These are phyloP conservation scores for Lasioglossum albipes DNA, from an alignment of 1,140 invertebrate genomes.

Conservation along the genomic window DNA sequence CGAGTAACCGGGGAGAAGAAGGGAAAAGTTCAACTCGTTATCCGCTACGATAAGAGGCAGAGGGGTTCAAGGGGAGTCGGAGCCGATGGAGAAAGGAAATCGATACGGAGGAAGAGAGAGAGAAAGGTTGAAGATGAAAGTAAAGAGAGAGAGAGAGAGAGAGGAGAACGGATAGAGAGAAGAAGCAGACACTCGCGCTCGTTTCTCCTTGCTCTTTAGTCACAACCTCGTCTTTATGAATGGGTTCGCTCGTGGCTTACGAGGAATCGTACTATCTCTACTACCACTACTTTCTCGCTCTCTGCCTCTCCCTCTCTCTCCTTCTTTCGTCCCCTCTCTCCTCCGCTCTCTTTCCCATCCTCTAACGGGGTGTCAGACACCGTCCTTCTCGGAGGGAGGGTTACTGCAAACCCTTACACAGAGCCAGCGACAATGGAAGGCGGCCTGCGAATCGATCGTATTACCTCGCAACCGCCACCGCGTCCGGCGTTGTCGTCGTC, in stretches of 20 bases:
- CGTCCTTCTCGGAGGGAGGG: constrained; percentile 48
- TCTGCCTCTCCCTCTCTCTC: neutral
- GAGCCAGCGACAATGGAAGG: constrained; percentile 63
- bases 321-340: constrained; percentile 6
- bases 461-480: constrained; percentile 50
- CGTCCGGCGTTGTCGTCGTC: constrained; percentile 50
- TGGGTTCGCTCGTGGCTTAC: constrained; percentile 71
- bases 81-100: constrained; percentile 38
- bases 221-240: constrained; percentile 75
- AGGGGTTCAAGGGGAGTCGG: neutral
- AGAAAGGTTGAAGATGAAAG: constrained; percentile 19
- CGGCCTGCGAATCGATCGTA: constrained; percentile 60
- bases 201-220: constrained; percentile 72
- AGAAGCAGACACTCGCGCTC: constrained; percentile 47
- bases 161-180: constrained; percentile 15
- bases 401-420: constrained; percentile 49
- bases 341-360: constrained; percentile 35
- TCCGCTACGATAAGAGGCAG: constrained; percentile 27
- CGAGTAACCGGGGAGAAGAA: constrained; percentile 32
- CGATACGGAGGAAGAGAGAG: constrained; percentile 21
- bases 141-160: constrained; percentile 12
- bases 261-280: constrained; percentile 72
- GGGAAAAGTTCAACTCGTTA: constrained; percentile 54
- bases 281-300: constrained; percentile 54
- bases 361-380: constrained; percentile 56